Percentiles rank a stretch among this genome's conserved stretches.
phyloP scores from a whole-genome alignment of 2,113 vertebrate genomes.

The Mugil cephalus region DNA sequence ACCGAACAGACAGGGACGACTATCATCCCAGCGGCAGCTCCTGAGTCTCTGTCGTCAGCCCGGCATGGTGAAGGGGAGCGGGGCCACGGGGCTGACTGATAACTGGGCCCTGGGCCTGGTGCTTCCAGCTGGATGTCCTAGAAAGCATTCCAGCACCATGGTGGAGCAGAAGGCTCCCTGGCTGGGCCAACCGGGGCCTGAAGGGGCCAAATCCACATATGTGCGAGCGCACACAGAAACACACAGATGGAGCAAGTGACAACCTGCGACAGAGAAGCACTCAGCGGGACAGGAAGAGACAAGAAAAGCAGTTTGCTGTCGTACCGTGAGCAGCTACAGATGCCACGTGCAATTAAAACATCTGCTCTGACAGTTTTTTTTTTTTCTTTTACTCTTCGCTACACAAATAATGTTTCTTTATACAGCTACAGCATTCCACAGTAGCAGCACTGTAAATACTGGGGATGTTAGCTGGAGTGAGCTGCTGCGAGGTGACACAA shows the following conservation, averaged over 20 bases:
- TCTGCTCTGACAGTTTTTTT: slow-evolving; percentile 37
- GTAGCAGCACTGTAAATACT: background rate
- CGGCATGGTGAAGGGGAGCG: slow-evolving; percentile 35
- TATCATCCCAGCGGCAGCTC: slow-evolving; percentile 40
- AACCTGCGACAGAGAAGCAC: slow-evolving; percentile 35
- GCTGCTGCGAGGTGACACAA: slow-evolving; percentile 14
- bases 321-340: slow-evolving; percentile 52
- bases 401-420: background rate
- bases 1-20: slow-evolving; percentile 43
- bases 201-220: slow-evolving; percentile 37
- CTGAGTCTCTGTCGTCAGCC: slow-evolving; percentile 29
- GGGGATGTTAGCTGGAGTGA: too few species aligned
- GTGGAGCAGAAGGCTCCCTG: slow-evolving; percentile 38
- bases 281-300: slow-evolving; percentile 25
- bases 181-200: slow-evolving; percentile 34
- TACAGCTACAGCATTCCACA: slow-evolving; percentile 5
- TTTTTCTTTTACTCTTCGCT: slow-evolving; percentile 4
- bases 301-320: slow-evolving; percentile 57
- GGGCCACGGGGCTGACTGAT: slow-evolving; percentile 55
- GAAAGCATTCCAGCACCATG: slow-evolving; percentile 45
- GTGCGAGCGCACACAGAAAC: background rate
- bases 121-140: slow-evolving; percentile 64
- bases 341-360: slow-evolving; percentile 67
- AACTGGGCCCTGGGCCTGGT: slow-evolving; percentile 50
- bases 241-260: slow-evolving; percentile 38